Conservation (phyloP, 2,113 vertebrate genomes). For the Boulengerochromis microlepis region DNA sequence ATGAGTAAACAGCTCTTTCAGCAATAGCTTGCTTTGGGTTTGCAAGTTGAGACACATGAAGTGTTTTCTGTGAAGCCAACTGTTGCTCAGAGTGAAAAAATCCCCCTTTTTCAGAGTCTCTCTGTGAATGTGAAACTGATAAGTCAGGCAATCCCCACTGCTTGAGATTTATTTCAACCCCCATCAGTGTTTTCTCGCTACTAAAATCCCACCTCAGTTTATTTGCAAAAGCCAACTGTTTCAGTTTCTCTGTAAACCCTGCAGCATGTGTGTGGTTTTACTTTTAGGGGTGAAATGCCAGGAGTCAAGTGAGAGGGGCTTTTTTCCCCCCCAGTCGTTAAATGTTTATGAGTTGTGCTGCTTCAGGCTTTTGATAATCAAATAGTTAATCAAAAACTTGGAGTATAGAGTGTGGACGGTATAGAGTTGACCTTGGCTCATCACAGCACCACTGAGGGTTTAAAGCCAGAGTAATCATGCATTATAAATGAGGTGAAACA, state of each 20-base stretch:
- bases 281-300: neutral
- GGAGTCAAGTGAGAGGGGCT: neutral
- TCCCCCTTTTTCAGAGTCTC: neutral
- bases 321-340: neutral
- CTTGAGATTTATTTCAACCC: neutral
- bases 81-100: neutral
- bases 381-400: neutral
- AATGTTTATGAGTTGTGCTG: neutral
- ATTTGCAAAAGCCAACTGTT: constrained; percentile 13
- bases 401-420: neutral
- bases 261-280: neutral
- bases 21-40: neutral
- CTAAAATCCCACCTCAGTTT: neutral
- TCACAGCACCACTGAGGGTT: neutral
- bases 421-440: neutral
- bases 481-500: constrained; percentile 16
- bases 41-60: neutral
- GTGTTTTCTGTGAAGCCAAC: neutral
- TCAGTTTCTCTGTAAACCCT: neutral
- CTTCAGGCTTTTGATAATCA: neutral
- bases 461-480: neutral
- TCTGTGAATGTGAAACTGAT: constrained; percentile 6
- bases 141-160: neutral
- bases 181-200: neutral
- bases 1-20: neutral